Conservation (phyloP, 1,140 invertebrate genomes). For the Leptonema lineaticorne region DNA sequence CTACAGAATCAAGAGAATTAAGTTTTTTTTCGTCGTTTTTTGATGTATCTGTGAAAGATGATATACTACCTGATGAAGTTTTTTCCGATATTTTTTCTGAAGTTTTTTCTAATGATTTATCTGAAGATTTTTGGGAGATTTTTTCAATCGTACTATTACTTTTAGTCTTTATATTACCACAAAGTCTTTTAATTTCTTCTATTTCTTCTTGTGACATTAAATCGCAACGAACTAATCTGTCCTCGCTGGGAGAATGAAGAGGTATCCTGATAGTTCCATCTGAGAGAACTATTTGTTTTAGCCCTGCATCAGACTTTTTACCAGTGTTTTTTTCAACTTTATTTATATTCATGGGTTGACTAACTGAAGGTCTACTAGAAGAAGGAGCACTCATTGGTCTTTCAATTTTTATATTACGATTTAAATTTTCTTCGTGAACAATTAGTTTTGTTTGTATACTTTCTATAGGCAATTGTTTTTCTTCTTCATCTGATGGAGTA, state of each 20-base stretch:
- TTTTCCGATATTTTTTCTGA: slow-evolving; percentile 8
- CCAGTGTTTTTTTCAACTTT: slow-evolving; percentile 17
- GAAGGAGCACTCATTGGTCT: slow-evolving; percentile 37
- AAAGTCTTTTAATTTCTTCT: slow-evolving; percentile 34
- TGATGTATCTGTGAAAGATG: slow-evolving; percentile 6
- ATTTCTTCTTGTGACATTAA: slow-evolving; percentile 38
- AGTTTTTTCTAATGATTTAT: slow-evolving; percentile 29
- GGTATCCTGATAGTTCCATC: slow-evolving; percentile 58
- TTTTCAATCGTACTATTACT: slow-evolving; percentile 24
- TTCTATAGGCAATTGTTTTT: slow-evolving; percentile 39
- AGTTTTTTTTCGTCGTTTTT: neutral
- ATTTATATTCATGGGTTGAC: slow-evolving; percentile 27
- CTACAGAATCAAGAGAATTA: neutral
- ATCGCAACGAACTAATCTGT: slow-evolving; percentile 36
- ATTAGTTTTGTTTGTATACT: slow-evolving; percentile 24
- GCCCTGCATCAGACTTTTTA: slow-evolving; percentile 31
- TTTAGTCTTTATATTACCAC: slow-evolving; percentile 38
- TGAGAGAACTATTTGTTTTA: slow-evolving; percentile 49
- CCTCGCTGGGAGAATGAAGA: slow-evolving; percentile 56
- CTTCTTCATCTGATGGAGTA: slow-evolving; percentile 65
- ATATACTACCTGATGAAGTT: slow-evolving; percentile 6
- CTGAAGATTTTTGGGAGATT: slow-evolving; percentile 24
- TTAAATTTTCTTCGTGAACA: slow-evolving; percentile 21
- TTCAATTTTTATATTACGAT: slow-evolving; percentile 36
- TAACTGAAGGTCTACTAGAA: slow-evolving; percentile 39